phyloP scores from a whole-genome alignment of 1,140 invertebrate genomes.

The Cecropterus lyciades region DNA sequence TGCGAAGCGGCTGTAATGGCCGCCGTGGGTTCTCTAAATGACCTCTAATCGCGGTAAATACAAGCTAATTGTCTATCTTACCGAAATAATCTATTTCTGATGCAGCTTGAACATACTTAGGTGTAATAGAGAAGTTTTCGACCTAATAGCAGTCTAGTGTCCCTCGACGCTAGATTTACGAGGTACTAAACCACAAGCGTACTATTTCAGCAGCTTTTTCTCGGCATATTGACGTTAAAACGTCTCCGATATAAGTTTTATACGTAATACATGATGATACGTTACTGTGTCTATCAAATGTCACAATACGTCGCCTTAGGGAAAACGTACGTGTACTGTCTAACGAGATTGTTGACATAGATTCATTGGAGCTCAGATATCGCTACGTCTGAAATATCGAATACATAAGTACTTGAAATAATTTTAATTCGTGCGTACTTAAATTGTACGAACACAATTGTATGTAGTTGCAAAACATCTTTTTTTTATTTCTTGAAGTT shows the following conservation, averaged over 20 bases:
- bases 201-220: conserved; percentile 49
- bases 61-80: conserved; percentile 37
- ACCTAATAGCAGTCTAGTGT: conserved; percentile 51
- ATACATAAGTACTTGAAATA: neutral
- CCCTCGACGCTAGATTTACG: conserved; percentile 64
- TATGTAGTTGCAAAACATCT: too few species aligned
- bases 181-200: conserved; percentile 58
- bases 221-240: conserved; percentile 42
- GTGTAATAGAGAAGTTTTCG: conserved; percentile 47
- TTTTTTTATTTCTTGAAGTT: too few species aligned
- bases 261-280: conserved; percentile 9
- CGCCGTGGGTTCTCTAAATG: conserved; percentile 32
- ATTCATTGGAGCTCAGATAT: neutral
- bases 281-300: conserved; percentile 7
- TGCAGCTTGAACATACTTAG: conserved; percentile 25
- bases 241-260: conserved; percentile 33
- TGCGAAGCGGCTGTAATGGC: conserved; percentile 35
- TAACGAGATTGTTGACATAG: conserved; percentile 6
- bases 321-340: conserved; percentile 4
- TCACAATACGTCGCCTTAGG: neutral
- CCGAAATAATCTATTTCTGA: conserved; percentile 22
- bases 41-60: conserved; percentile 34
- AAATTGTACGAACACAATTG: too few species aligned
- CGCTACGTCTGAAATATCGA: neutral
- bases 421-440: too few species aligned